Conservation (phyloP, 2,113 vertebrate species). For the Acanthisitta chloris region DNA sequence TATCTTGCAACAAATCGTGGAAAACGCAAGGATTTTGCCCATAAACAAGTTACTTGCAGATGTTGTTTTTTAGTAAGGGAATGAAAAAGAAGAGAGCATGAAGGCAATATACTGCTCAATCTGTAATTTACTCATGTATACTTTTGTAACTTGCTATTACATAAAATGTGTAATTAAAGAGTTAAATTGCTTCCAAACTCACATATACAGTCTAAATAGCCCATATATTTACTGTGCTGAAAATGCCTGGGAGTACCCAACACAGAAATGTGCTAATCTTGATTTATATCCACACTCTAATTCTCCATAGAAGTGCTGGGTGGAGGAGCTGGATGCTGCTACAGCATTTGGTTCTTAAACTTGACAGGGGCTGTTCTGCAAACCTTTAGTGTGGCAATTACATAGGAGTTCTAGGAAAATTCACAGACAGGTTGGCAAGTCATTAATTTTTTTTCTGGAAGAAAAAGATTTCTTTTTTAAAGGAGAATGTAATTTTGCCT, state of each 20-base stretch:
- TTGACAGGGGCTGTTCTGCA: background rate
- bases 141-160: background rate
- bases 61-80: background rate
- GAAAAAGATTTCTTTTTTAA: background rate
- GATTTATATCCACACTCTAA: background rate
- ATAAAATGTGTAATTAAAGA: background rate
- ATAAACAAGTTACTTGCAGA: background rate
- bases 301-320: background rate
- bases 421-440: background rate
- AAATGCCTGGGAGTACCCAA: background rate
- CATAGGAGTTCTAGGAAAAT: background rate
- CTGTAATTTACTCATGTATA: background rate
- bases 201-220: background rate
- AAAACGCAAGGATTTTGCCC: background rate
- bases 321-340: fast-evolving
- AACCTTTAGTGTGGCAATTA: background rate
- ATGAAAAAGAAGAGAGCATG: background rate
- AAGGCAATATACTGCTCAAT: background rate
- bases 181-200: background rate
- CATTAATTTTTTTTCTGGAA: background rate
- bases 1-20: background rate
- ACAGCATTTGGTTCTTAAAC: background rate
- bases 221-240: background rate
- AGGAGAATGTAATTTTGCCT: background rate
- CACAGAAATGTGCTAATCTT: background rate